Percentiles rank a stretch among this genome's conserved stretches.
Evolutionary conservation across 2,797 vertebrate species (phyloP).

Genomic region (Odontamblyopus lacepedii): DNA sequence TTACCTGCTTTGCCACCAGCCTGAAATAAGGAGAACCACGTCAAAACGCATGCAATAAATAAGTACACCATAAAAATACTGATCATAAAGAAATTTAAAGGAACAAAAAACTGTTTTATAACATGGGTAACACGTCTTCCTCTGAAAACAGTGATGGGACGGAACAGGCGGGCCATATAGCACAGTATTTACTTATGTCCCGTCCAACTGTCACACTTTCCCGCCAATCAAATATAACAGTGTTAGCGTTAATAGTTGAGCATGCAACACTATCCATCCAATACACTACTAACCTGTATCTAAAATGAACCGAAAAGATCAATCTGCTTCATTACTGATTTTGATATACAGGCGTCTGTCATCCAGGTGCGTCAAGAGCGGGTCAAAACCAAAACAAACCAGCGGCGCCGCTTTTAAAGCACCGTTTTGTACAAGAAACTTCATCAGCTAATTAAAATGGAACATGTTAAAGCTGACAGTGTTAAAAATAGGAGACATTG

Average conservation of each 20-base stretch:
- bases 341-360: slow-evolving; percentile 6
- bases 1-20: slow-evolving; percentile 96
- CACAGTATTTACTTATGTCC: neutral
- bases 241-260: neutral
- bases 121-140: too few relatives aligned
- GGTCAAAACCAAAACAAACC: slow-evolving; percentile 44
- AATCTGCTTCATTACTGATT: neutral
- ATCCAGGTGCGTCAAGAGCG: slow-evolving; percentile 14
- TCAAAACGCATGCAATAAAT: neutral
- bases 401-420: slow-evolving; percentile 26
- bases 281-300: neutral
- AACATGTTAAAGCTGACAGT: neutral
- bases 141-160: too few relatives aligned
- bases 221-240: neutral
- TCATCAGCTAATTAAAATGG: neutral
- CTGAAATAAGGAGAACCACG: slow-evolving; percentile 57
- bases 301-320: neutral
- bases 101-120: neutral
- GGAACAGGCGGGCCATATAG: neutral
- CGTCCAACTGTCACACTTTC: slow-evolving; percentile 4
- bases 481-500: neutral
- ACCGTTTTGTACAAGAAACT: slow-evolving; percentile 13
- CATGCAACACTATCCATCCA: neutral
- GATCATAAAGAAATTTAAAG: neutral
- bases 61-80: neutral